Base-by-base conservation (phyloP, 2,797 vertebrate species). In the Argyrosomus regius region DNA sequence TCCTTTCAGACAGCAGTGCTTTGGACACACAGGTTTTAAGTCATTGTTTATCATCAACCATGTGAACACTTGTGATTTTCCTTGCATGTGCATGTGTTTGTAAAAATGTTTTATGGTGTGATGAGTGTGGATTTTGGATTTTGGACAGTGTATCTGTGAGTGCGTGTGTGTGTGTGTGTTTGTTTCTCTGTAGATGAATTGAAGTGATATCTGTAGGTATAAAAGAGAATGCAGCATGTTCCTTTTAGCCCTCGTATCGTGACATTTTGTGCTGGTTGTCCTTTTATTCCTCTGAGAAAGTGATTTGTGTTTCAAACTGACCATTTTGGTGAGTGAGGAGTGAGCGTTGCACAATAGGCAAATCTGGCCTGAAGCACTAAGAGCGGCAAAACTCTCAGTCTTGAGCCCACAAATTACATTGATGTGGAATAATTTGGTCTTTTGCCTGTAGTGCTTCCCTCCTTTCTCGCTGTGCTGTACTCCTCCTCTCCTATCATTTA, bases 1-100 rank as follows among this genome's bases (percentile, higher is more conserved):
- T 91, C 78, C 90, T 97, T 97, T 94, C 98, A 99, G 98, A 98
- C 93, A 97, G 93, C 97, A 94, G 87, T 96, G 96, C 96, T 97
- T 94, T 98, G 98, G 98, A 99, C 92, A 94, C 97, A 96, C 97
- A 99, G 98, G 98, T 99, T 97, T 96, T 89, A 88, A 95, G 90
- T 96, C 95, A 85, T 82, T 94, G 77, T 87, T 93, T 79, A 77
- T 94, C 78, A 64, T 94, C 67, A 92, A 52, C 57, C 66, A 59
- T 48, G 17, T 77, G 54, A 50, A 79, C 39, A 56, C 50, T 56
- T 84, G 54, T 81, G 60, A 80, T 85, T 88, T 88, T 65, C 45
- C 48, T 31, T 83, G 86, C 88, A 85, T 87, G 87, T 89, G 87
- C 82, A 85, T 81, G 86, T 82, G 39, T 59, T 68, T 68, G 45